Evolutionary conservation across 35 echinoderm and acorn worm genomes (phyloP), one percentile per base, ranked within the genome.

Genomic region (Holothuria glaberrima): DNA sequence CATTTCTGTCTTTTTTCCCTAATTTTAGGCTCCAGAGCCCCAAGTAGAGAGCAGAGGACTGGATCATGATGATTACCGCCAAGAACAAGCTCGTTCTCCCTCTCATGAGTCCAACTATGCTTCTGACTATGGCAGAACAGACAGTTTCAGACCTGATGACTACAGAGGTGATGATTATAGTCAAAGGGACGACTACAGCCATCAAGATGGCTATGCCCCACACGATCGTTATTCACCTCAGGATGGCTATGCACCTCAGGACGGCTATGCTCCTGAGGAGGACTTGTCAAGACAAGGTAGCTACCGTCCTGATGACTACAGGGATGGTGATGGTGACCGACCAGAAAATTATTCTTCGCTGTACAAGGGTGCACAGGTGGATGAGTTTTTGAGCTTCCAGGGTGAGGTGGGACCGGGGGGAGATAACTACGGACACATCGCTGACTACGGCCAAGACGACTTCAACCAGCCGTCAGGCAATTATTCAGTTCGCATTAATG

Each of bases 361-460:
- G 50, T 54, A 54, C 50, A 12, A 9, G 0, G 26, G 12, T 28
- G 50, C 74, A 45, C 74, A 45, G 74, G 41, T 78, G 22, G 74
- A 78, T 29, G 44, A 25, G 0, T 78, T 48, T 12, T 26, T 48
- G 24, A 48, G 29, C 26, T 78, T 48, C 36, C 74, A 21, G 19
- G 74, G 50, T 28, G 50, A 78, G 5, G 44, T 78, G 5, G 74
- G 74, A 50, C 74, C 74, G 3, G 74, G 38, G 3, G 74, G 74
- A 0, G 74, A 78, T 25, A 45, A 78, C 74, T 78, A 78, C 12
- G 74, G 74, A 7, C 50, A 78, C 26, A 78, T 48, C 19, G 74
- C 74, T 26, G 74, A 78, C 4, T 78, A 78, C 22, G 74, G 74
- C 21, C 74, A 78, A 78, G 74, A 78, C n/a, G 36, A 78, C 74